phyloP scores from a whole-genome alignment of 1,140 invertebrate species.

The Pantala flavescens region DNA sequence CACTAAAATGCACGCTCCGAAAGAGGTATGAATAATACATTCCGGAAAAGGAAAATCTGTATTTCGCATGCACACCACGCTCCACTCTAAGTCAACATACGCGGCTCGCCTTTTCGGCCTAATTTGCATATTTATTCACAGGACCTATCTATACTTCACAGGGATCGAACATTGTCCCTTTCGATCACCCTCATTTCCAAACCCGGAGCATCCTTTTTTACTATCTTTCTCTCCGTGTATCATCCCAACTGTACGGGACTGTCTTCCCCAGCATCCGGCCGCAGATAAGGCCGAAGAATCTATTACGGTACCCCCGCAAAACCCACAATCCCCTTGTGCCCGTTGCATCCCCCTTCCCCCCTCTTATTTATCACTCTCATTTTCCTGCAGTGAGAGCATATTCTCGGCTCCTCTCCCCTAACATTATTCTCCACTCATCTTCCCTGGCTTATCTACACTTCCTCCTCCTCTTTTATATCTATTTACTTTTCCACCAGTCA shows the following conservation, averaged over 20 bases:
- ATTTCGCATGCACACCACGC: not conserved
- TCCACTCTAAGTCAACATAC: not conserved
- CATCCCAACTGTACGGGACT: not conserved
- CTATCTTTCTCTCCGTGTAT: not conserved
- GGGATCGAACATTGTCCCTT: not conserved
- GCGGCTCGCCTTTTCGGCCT: not conserved
- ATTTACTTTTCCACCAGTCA: not conserved
- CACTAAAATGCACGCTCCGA: no score
- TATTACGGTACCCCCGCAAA: not conserved
- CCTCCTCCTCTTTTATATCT: slow-evolving; percentile 5
- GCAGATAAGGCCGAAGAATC: slow-evolving; percentile 7
- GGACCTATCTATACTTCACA: not conserved
- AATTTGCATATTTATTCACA: not conserved
- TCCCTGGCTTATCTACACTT: not conserved
- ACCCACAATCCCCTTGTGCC: not conserved
- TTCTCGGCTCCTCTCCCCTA: not conserved
- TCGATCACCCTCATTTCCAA: slow-evolving; percentile 2
- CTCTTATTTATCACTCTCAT: not conserved
- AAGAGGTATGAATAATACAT: no score
- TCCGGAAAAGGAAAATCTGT: not conserved
- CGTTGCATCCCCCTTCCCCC: not conserved
- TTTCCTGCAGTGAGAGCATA: not conserved
- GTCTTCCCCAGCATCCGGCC: not conserved
- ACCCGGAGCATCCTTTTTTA: not conserved
- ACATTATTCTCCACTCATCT: not conserved